Percentiles rank a stretch among this genome's conserved stretches.
Evolutionary conservation across 2,797 vertebrate genomes (phyloP).

Genomic region (Anniella stebbinsi): DNA sequence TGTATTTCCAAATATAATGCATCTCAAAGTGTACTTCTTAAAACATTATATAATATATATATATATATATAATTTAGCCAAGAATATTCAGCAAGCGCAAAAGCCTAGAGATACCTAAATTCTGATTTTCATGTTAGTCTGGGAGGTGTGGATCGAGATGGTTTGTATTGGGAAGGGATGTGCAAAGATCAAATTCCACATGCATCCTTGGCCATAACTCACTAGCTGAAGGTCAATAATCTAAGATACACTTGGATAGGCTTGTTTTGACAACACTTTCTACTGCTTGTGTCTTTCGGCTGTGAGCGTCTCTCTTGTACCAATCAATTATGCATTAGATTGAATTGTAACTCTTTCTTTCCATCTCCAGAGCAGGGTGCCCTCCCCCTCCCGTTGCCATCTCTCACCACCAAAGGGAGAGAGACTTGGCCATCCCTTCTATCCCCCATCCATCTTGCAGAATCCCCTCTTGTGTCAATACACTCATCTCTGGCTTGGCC

Average conservation of each 20-base stretch:
- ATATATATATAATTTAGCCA: too few relatives aligned
- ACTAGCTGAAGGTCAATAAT: neutral
- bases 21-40: neutral
- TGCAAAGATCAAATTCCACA: neutral
- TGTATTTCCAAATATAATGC: neutral
- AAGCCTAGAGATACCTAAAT: neutral
- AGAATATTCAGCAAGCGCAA: neutral
- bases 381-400: too few relatives aligned
- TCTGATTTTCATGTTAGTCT: neutral
- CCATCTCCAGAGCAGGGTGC: neutral
- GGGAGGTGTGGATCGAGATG: neutral
- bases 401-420: neutral
- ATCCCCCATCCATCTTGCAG: neutral
- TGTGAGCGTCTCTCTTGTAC: neutral
- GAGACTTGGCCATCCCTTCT: neutral
- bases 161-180: too few relatives aligned
- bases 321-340: neutral
- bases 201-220: neutral
- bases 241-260: neutral
- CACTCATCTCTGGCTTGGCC: neutral
- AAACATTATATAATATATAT: too few relatives aligned
- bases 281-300: neutral
- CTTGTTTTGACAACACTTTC: slow-evolving; percentile 12
- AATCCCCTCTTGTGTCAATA: slow-evolving; percentile 1
- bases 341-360: neutral